Conservation (phyloP, 2,113 vertebrate genomes). For the Gavialis gangeticus region DNA sequence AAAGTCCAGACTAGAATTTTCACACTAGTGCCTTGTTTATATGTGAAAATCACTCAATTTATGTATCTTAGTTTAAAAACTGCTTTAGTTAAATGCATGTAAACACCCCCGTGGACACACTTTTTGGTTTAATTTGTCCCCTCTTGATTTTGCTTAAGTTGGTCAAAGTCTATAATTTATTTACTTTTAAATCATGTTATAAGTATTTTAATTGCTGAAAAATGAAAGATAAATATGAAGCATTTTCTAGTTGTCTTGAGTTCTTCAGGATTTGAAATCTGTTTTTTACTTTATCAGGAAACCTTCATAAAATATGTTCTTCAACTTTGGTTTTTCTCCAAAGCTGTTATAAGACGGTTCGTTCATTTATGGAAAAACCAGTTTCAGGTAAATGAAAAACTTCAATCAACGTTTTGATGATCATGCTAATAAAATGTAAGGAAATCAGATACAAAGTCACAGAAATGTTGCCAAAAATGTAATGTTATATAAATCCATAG, state of each 20-base stretch:
- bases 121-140: slow-evolving; percentile 2
- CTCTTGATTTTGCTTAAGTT: not conserved
- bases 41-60: not conserved
- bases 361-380: no score
- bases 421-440: no score
- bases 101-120: not conserved
- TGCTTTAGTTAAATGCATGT: not conserved
- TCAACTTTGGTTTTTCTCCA: not conserved
- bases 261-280: not conserved
- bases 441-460: no score
- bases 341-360: no score
- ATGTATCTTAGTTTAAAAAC: not conserved
- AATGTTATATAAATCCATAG: no score
- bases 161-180: not conserved
- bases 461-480: no score
- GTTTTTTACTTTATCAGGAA: not conserved
- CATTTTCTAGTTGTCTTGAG: not conserved
- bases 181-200: no score
- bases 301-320: not conserved
- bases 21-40: not conserved
- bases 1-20: not conserved
- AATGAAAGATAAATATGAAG: not conserved
- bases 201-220: not conserved
- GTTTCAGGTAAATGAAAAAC: no score
- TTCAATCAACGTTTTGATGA: no score